These are phyloP conservation scores for Polymixis flavicincta DNA, from an alignment of 2,888 invertebrate species.

Conservation along the genomic window DNA sequence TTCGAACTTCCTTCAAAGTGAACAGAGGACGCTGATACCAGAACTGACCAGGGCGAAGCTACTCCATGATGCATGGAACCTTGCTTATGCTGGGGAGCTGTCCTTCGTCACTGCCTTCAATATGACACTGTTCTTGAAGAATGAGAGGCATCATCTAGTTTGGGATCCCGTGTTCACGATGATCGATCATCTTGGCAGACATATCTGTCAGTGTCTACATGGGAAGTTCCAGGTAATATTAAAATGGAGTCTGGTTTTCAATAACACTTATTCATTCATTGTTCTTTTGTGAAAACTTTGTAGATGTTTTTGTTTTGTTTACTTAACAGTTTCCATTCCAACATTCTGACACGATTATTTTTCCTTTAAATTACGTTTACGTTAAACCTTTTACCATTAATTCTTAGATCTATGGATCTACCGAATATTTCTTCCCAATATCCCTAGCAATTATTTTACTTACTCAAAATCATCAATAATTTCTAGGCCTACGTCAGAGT, in stretches of 20 bases:
- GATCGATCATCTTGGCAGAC: conserved; percentile 95
- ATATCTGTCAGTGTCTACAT: conserved; percentile 92
- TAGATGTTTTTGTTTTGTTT: neutral
- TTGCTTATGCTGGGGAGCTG: conserved; percentile 94
- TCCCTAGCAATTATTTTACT: neutral
- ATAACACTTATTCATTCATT: neutral
- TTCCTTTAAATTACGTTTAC: neutral
- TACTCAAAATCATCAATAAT: neutral
- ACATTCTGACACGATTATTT: neutral
- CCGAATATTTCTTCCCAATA: neutral
- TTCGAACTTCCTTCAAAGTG: conserved; percentile 91
- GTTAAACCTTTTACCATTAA: neutral
- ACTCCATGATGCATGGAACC: conserved; percentile 94
- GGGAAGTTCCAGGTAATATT: conserved; percentile 92
- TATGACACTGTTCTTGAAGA: conserved; percentile 94
- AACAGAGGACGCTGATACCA: conserved; percentile 91
- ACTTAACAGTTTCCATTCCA: neutral
- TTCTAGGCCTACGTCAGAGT: conserved; percentile 92
- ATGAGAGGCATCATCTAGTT: conserved; percentile 94
- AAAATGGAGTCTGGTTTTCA: neutral
- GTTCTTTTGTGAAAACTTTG: neutral
- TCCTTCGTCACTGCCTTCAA: conserved; percentile 94
- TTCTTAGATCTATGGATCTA: neutral
- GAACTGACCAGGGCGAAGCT: conserved; percentile 94
- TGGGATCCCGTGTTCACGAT: conserved; percentile 96